phyloP scores from a whole-genome alignment of 1,140 invertebrate species.

The Antheraea mylitta region DNA sequence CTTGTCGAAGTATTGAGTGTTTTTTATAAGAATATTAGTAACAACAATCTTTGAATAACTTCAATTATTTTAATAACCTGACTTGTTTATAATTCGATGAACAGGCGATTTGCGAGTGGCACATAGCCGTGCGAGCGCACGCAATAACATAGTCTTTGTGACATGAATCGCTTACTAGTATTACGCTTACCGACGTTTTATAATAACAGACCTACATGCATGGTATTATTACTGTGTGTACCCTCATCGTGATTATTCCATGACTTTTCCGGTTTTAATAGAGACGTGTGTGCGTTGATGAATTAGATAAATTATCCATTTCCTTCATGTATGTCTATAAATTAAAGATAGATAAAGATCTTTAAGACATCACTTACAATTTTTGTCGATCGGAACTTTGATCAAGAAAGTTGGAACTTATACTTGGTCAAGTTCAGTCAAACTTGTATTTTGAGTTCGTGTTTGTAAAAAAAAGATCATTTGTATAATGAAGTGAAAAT shows the following conservation, averaged over 20 bases:
- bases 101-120: conserved; percentile 16
- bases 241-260: not conserved
- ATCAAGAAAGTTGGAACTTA: too few species aligned
- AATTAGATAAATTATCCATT: not conserved
- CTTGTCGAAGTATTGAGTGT: not conserved
- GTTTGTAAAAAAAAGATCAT: too few species aligned
- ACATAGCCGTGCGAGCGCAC: conserved; percentile 26
- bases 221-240: conserved; percentile 10
- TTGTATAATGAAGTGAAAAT: too few species aligned
- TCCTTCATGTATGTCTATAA: not conserved
- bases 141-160: conserved; percentile 29
- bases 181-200: conserved; percentile 42
- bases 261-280: not conserved
- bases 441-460: too few species aligned
- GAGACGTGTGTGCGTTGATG: not conserved
- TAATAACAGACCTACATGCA: conserved; percentile 20
- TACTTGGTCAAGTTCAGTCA: too few species aligned
- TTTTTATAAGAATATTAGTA: conserved; percentile 1
- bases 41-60: conserved; percentile 20
- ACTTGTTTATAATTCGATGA: conserved; percentile 30
- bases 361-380: too few species aligned
- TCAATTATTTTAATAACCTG: conserved; percentile 34
- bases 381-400: too few species aligned
- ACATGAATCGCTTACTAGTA: conserved; percentile 47
- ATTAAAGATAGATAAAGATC: too few species aligned